Percentiles rank a stretch among this genome's conserved stretches.
These are phyloP conservation scores for Aldrovandia affinis DNA, from an alignment of 2,797 vertebrate genomes.

Conservation along the genomic window DNA sequence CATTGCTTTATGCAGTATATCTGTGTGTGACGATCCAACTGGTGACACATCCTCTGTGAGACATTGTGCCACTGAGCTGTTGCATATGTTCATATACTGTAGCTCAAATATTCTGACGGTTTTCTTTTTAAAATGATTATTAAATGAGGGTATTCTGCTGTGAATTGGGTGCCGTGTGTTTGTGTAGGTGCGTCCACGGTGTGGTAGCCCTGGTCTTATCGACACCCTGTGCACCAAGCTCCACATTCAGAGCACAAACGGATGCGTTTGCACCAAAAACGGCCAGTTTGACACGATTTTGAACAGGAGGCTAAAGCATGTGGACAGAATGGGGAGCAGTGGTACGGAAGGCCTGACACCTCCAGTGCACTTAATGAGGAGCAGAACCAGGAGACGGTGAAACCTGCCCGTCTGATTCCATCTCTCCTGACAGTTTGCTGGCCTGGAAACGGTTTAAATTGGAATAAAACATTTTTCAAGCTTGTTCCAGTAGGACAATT, in stretches of 20 bases:
- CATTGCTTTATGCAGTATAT: neutral
- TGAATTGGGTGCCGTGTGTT: neutral
- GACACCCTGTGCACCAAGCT: neutral
- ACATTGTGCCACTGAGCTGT: neutral
- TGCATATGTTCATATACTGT: neutral
- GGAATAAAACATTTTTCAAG: neutral
- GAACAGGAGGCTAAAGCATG: neutral
- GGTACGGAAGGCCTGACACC: neutral
- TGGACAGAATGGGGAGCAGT: neutral
- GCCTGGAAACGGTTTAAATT: neutral
- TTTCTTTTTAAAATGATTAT: neutral
- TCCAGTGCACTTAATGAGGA: neutral
- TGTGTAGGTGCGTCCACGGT: neutral
- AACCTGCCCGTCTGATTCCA: neutral
- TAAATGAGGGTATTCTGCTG: neutral
- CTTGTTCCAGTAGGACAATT: neutral
- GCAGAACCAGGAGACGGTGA: neutral
- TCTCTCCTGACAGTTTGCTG: neutral
- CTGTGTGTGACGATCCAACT: neutral
- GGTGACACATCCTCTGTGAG: neutral
- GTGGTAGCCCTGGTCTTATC: neutral
- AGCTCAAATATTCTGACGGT: neutral
- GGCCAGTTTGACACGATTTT: neutral
- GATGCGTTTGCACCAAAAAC: neutral
- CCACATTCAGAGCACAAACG: neutral